Evolutionary conservation across 2,113 vertebrate genomes (phyloP).

Genomic region (Orthonyx spaldingii): DNA sequence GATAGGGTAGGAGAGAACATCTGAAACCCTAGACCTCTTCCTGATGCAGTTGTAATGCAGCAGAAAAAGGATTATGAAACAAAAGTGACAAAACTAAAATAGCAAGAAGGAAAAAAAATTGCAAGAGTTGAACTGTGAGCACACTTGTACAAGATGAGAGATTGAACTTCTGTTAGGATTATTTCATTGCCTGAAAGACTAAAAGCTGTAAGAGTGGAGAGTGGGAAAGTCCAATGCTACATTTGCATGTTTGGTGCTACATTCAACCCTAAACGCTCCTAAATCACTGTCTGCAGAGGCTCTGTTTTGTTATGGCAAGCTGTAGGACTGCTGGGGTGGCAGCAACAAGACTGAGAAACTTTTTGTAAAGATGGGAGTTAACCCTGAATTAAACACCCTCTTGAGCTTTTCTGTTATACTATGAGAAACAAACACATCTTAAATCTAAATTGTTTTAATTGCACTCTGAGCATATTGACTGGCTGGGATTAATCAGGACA

Average conservation of each 20-base stretch:
- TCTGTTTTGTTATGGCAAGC: not conserved
- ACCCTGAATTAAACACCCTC: not conserved
- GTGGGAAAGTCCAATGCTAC: rapidly evolving
- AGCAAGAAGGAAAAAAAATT: not conserved
- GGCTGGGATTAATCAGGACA: not conserved
- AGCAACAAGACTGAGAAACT: not conserved
- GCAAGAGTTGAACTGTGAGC: not conserved
- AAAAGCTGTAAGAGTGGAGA: not conserved
- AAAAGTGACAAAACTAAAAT: not conserved
- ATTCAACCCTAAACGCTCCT: not conserved
- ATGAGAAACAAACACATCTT: not conserved
- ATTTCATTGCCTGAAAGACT: not conserved
- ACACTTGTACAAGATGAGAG: not conserved
- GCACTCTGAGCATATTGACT: not conserved
- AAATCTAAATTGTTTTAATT: not conserved
- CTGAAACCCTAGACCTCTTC: not conserved
- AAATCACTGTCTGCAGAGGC: not conserved
- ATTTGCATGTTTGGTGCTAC: not conserved
- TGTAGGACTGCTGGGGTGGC: not conserved
- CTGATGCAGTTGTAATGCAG: not conserved
- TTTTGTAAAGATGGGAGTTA: not conserved
- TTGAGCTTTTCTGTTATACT: not conserved
- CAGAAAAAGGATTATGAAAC: not conserved
- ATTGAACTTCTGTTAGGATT: not conserved
- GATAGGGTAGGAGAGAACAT: not conserved